Percentiles rank a stretch among this genome's conserved stretches.
These are phyloP conservation scores for Neocrepidodera transversa DNA, from an alignment of 2,888 invertebrate genomes.

Conservation along the genomic window DNA sequence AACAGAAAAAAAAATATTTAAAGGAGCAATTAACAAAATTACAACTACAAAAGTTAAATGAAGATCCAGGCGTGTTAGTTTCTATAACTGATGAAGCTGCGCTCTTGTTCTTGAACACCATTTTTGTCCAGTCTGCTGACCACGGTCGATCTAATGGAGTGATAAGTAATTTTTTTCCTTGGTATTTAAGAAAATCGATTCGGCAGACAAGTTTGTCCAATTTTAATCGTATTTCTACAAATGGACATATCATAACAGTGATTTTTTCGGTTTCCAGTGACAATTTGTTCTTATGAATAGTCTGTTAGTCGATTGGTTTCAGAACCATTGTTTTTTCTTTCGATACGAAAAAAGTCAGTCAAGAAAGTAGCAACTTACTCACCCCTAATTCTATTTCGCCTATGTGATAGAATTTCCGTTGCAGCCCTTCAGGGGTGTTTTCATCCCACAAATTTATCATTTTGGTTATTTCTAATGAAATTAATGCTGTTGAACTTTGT, in stretches of 20 bases:
- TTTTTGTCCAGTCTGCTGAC: not conserved
- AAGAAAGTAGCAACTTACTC: slow-evolving; percentile 12
- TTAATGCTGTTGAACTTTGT: slow-evolving; percentile 3
- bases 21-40: no score
- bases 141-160: not conserved
- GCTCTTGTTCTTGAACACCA: not conserved
- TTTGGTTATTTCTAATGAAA: not conserved
- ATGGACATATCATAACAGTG: slow-evolving; percentile 10
- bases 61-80: no score
- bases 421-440: slow-evolving; percentile 6
- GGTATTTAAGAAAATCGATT: not conserved
- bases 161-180: not conserved
- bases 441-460: slow-evolving; percentile 3
- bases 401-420: slow-evolving; percentile 8
- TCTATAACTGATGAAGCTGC: no score
- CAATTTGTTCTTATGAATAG: slow-evolving; percentile 3
- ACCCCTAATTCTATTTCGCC: slow-evolving; percentile 8
- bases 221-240: not conserved
- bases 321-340: slow-evolving; percentile 16
- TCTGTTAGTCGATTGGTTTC: slow-evolving; percentile 11
- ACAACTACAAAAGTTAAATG: no score
- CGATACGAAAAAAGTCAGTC: slow-evolving; percentile 12
- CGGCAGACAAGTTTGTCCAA: slow-evolving; percentile 3
- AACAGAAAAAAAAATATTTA: no score
- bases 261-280: not conserved